Base-by-base conservation (phyloP, 1,140 invertebrate genomes). In the Notospermus geniculatus region DNA sequence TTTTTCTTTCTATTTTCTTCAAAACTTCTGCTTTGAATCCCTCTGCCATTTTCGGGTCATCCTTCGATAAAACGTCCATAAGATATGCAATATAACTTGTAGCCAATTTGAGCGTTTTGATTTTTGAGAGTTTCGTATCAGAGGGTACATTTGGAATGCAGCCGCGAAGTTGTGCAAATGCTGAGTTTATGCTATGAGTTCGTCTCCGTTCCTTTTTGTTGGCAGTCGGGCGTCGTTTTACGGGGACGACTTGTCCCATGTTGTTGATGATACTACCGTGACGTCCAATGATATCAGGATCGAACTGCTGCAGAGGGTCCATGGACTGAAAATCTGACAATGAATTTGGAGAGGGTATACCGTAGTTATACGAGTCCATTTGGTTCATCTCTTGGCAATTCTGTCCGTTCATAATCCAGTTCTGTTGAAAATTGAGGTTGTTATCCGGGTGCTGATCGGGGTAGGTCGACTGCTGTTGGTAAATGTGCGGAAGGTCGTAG, bases 91-190 rank as follows among this genome's bases (percentile, higher is more conserved):
- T 85, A 65, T 85, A 85, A 59, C 74, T 80, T 11, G 82, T 85
- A 9, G 84, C 84, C 59, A 85, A 70, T 39, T 81, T 68, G 32
- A 85, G 68, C 11, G 84, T 85, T 70, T 85, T 85, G 29, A 85
- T 85, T 71, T 85, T 85, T 36, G 84, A 85, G 52, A 96, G 79
- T 81, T 97, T 97, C 0, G 94, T 97, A 75, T 97, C 95, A 0
- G 90, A 87, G 0, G 94, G 94, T 5, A 97, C 93, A 73, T 97
- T 96, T 0, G 95, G 95, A 70, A 98, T 97, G 77, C 92, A 92
- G 60, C 95, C 92, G 2, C 95, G 81, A 0, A 97, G 83, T 73
- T 93, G 89, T 0, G 92, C 88, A 74, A 97, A 98, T 0, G 94
- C 95, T 62, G 90, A 93, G 82, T 98, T 98, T 66, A 98, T 96